Evolutionary conservation across 2,113 vertebrate species (phyloP).

Genomic region (Dicaeum eximium): DNA sequence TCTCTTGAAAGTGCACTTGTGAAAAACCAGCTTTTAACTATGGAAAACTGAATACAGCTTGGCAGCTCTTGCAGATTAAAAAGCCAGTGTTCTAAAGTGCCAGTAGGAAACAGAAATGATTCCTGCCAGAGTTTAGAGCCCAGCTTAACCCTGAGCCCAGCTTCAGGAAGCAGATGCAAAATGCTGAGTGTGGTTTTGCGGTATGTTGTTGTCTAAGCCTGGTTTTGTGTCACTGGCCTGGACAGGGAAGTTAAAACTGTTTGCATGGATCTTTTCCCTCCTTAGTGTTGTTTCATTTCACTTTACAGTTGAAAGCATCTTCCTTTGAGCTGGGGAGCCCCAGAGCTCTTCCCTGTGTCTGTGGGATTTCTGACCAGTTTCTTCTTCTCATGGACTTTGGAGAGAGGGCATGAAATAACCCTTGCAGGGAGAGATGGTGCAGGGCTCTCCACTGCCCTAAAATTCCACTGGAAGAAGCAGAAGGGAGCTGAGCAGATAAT

Average conservation of each 20-base stretch:
- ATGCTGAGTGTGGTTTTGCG: background rate
- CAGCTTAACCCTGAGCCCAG: background rate
- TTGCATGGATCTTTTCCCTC: background rate
- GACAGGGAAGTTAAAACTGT: background rate
- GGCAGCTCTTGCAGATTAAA: background rate
- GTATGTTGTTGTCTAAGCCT: background rate
- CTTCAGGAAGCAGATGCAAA: background rate
- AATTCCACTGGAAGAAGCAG: background rate
- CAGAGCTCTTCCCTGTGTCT: background rate
- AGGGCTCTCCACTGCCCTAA: rapidly evolving
- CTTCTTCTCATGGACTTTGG: background rate
- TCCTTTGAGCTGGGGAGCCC: background rate
- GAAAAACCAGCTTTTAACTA: background rate
- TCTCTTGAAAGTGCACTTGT: background rate
- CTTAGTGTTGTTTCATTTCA: background rate
- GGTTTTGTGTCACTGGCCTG: background rate
- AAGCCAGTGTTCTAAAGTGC: background rate
- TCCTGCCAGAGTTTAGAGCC: background rate
- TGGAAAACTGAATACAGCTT: background rate
- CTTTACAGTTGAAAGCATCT: background rate
- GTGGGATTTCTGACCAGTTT: background rate
- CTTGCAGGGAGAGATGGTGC: background rate
- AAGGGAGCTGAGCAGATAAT: background rate
- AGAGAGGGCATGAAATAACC: background rate
- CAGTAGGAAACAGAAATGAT: background rate